phyloP scores from a whole-genome alignment of 2,888 invertebrate species.

The Polyommatus icarus region DNA sequence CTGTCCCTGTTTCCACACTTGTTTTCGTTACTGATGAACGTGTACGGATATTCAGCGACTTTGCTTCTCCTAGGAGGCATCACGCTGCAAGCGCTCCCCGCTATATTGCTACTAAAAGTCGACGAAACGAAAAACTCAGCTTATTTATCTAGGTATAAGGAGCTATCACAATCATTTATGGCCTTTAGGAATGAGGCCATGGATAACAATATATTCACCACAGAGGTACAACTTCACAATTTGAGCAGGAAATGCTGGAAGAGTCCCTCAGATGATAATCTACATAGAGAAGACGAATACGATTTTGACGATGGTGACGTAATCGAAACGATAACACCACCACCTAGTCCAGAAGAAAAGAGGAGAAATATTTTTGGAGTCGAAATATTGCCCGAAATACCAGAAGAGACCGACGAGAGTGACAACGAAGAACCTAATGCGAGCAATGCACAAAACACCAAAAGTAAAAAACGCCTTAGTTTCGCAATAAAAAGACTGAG shows the following conservation, averaged over 20 bases:
- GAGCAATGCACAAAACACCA: constrained; percentile 44
- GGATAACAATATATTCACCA: constrained; percentile 52
- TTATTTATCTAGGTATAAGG: constrained; percentile 64
- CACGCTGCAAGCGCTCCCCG: constrained; percentile 69
- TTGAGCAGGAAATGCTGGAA: constrained; percentile 72
- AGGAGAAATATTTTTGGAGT: constrained; percentile 73
- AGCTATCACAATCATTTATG: constrained; percentile 64
- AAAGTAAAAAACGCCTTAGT: constrained; percentile 63
- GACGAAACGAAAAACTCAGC: constrained; percentile 56
- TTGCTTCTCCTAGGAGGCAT: constrained; percentile 65
- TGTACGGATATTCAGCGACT: constrained; percentile 62
- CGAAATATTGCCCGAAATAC: constrained; percentile 77
- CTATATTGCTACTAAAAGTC: constrained; percentile 63
- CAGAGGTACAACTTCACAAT: constrained; percentile 67
- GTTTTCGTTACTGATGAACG: constrained; percentile 61
- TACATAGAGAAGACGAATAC: constrained; percentile 53
- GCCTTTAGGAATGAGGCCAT: constrained; percentile 61
- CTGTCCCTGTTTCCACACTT: constrained; percentile 71
- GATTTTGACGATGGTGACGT: constrained; percentile 51
- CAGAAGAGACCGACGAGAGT: constrained; percentile 73
- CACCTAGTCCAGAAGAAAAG: constrained; percentile 72
- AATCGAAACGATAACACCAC: constrained; percentile 64
- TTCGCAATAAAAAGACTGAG: constrained; percentile 76
- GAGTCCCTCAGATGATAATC: constrained; percentile 71
- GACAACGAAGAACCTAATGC: constrained; percentile 53